Evolutionary conservation across 2,888 invertebrate species (phyloP).

Genomic region (Nomada ruficornis): DNA sequence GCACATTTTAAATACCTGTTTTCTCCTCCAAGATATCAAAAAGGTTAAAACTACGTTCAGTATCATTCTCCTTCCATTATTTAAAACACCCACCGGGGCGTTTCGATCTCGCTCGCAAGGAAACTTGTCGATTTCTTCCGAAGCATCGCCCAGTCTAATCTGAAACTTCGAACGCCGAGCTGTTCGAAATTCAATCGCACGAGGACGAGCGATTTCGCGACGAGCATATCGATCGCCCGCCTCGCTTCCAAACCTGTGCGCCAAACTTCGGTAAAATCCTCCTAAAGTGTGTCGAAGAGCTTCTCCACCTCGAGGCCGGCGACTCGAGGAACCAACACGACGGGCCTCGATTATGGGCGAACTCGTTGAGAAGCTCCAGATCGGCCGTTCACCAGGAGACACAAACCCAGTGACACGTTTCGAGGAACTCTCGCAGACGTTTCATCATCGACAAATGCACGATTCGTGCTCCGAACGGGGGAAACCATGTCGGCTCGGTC

Average conservation of each 20-base stretch:
- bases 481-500: conserved; percentile 40
- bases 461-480: conserved; percentile 24
- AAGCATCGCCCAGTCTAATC: neutral
- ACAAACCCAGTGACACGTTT: conserved; percentile 9
- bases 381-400: conserved; percentile 14
- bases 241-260: conserved; percentile 13
- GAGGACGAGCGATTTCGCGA: neutral
- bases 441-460: conserved; percentile 34
- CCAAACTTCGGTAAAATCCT: conserved; percentile 10
- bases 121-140: neutral
- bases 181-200: neutral
- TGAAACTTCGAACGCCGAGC: neutral
- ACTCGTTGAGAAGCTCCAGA: conserved; percentile 12
- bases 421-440: conserved; percentile 17
- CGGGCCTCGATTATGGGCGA: conserved; percentile 14
- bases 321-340: conserved; percentile 22
- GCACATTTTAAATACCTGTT: neutral
- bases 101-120: neutral
- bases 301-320: conserved; percentile 6
- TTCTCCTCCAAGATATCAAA: neutral
- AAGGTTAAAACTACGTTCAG: neutral
- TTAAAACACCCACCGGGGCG: neutral
- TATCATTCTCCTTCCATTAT: neutral
- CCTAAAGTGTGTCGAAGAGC: conserved; percentile 2
- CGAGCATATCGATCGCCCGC: neutral